Evolutionary conservation across 2,888 invertebrate species (phyloP).

Genomic region (Drosophila macrospina): DNA sequence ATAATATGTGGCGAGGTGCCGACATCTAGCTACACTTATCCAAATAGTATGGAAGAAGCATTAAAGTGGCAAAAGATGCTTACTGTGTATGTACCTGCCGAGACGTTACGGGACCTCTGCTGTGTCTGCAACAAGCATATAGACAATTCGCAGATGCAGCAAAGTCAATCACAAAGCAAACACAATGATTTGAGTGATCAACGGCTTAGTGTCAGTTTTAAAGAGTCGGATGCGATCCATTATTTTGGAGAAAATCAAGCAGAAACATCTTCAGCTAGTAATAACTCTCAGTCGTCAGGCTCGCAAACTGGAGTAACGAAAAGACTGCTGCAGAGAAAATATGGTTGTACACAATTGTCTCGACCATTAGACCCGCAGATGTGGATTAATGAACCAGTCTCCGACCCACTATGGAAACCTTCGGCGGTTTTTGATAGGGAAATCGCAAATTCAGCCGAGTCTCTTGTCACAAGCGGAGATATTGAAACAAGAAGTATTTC

Average conservation of each 20-base stretch:
- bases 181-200: constrained; percentile 3
- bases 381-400: neutral
- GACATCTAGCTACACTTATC: constrained; percentile 28
- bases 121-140: constrained; percentile 61
- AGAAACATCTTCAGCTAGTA: neutral
- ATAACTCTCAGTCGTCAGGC: neutral
- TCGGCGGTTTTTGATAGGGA: neutral
- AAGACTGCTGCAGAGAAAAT: neutral
- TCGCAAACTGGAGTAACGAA: neutral
- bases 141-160: neutral
- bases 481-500: neutral
- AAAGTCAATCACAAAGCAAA: neutral
- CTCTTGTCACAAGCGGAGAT: neutral
- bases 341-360: constrained; percentile 8
- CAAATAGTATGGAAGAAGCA: constrained; percentile 51
- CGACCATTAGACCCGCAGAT: neutral
- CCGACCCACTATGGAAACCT: neutral
- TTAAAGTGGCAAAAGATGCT: constrained; percentile 54
- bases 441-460: neutral
- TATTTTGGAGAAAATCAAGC: neutral
- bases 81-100: constrained; percentile 26
- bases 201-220: constrained; percentile 16
- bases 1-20: constrained; percentile 61
- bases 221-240: neutral
- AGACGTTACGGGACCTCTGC: constrained; percentile 30